These are phyloP conservation scores for Agriotes lineatus DNA, from an alignment of 2,888 invertebrate genomes.

Conservation along the genomic window DNA sequence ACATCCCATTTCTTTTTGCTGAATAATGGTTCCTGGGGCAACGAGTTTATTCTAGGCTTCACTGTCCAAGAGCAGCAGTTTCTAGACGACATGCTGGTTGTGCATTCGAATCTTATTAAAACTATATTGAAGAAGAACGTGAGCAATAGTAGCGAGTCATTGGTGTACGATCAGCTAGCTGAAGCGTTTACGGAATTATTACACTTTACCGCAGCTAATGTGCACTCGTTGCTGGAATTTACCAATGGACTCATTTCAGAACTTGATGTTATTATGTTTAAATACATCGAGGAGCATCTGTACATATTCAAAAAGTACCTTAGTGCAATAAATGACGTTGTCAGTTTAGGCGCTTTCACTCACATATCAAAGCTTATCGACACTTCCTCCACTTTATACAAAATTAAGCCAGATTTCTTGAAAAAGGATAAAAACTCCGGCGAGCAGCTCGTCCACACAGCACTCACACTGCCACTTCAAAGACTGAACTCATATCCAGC, in stretches of 20 bases:
- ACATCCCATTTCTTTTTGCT: slow-evolving; percentile 54
- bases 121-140: slow-evolving; percentile 75
- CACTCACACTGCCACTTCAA: slow-evolving; percentile 74
- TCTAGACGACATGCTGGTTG: slow-evolving; percentile 76
- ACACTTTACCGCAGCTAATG: slow-evolving; percentile 76
- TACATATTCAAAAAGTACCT: slow-evolving; percentile 79
- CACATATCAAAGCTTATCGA: slow-evolving; percentile 76
- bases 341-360: slow-evolving; percentile 78
- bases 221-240: slow-evolving; percentile 78
- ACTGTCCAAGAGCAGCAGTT: slow-evolving; percentile 77
- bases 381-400: slow-evolving; percentile 67
- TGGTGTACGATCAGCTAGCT: slow-evolving; percentile 75
- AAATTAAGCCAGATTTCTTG: slow-evolving; percentile 49
- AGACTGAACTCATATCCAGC: slow-evolving; percentile 75
- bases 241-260: slow-evolving; percentile 75
- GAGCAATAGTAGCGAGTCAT: slow-evolving; percentile 69
- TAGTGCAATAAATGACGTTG: slow-evolving; percentile 78
- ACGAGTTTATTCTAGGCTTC: slow-evolving; percentile 54
- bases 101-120: slow-evolving; percentile 74
- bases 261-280: slow-evolving; percentile 77
- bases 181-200: slow-evolving; percentile 77
- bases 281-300: slow-evolving; percentile 79
- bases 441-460: slow-evolving; percentile 72
- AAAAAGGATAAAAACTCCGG: slow-evolving; percentile 66
- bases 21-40: slow-evolving; percentile 49